Conservation (phyloP, 2,797 vertebrate species). For the Myripristis murdjan region DNA sequence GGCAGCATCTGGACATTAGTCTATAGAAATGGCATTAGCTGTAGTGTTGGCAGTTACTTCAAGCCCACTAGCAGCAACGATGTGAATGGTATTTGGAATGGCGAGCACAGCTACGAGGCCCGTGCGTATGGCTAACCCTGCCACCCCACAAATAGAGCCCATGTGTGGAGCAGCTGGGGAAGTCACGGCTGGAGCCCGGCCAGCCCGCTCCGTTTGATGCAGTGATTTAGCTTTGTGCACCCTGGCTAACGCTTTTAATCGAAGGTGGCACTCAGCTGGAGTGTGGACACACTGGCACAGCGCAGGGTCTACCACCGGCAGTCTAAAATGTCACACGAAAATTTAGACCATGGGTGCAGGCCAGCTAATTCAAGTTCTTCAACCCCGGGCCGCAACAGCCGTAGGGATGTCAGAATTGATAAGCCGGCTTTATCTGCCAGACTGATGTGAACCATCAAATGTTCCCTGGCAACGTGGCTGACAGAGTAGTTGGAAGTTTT, state of each 20-base stretch:
- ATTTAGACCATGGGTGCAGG: neutral
- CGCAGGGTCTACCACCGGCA: constrained; percentile 21
- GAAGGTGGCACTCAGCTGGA: constrained; percentile 39
- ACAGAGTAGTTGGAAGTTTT: too few species aligned
- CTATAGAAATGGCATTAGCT: constrained; percentile 49
- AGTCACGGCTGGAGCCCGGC: constrained; percentile 63
- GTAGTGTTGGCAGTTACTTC: constrained; percentile 48
- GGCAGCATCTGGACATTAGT: constrained; percentile 27
- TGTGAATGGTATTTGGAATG: constrained; percentile 64
- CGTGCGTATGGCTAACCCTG: constrained; percentile 53
- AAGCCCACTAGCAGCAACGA: constrained; percentile 51
- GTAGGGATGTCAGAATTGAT: constrained; percentile 1
- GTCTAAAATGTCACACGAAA: constrained; percentile 17
- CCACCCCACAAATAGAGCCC: constrained; percentile 64
- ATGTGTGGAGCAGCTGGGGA: constrained; percentile 77
- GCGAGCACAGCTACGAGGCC: constrained; percentile 43
- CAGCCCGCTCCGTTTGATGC: constrained; percentile 67
- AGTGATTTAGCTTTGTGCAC: constrained; percentile 67
- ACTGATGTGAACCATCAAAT: neutral
- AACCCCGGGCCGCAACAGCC: neutral
- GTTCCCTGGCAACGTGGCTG: neutral
- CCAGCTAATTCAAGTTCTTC: neutral
- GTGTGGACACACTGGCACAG: constrained; percentile 39
- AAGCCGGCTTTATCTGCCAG: neutral
- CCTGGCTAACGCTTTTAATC: constrained; percentile 58